phyloP scores from a whole-genome alignment of 2,888 invertebrate genomes.

The Mimumesa dahlbomi region DNA sequence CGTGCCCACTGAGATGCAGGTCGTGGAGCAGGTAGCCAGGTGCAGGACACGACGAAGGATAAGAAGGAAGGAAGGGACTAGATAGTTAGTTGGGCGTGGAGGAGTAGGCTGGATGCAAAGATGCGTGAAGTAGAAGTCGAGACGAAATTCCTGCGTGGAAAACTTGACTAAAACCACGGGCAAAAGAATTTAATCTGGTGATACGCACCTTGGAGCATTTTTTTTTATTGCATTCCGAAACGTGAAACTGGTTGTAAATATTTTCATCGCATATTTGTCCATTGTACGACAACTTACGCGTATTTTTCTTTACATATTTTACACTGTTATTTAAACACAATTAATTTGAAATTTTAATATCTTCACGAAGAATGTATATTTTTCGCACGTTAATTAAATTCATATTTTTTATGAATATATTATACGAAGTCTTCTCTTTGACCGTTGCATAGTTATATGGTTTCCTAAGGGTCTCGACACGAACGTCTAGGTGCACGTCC shows the following conservation, averaged over 20 bases:
- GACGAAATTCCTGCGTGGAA: slow-evolving; percentile 51
- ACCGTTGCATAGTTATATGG: slow-evolving; percentile 24
- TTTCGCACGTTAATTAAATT: no score
- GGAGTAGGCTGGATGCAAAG: slow-evolving; percentile 17
- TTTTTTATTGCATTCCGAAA: no score
- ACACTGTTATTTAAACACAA: no score
- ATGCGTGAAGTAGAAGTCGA: slow-evolving; percentile 45
- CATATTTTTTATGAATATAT: no score
- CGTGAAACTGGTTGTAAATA: no score
- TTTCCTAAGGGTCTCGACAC: slow-evolving; percentile 29
- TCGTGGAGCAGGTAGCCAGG: slow-evolving; percentile 73
- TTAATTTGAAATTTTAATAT: no score
- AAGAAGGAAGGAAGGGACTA: slow-evolving; percentile 48
- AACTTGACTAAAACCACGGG: slow-evolving; percentile 20
- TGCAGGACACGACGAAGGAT: slow-evolving; percentile 64
- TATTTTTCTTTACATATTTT: no score
- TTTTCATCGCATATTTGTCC: no score
- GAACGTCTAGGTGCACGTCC: slow-evolving; percentile 16
- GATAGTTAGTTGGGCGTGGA: slow-evolving; percentile 43
- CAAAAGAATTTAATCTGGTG: no score
- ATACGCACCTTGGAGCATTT: no score
- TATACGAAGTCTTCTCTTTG: not conserved
- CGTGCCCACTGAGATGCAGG: slow-evolving; percentile 54
- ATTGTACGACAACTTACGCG: no score
- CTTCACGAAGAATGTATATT: no score